Evolutionary conservation across 2,113 vertebrate genomes (phyloP), one percentile per base, ranked within the genome.

Genomic region (Verasper variegatus): DNA sequence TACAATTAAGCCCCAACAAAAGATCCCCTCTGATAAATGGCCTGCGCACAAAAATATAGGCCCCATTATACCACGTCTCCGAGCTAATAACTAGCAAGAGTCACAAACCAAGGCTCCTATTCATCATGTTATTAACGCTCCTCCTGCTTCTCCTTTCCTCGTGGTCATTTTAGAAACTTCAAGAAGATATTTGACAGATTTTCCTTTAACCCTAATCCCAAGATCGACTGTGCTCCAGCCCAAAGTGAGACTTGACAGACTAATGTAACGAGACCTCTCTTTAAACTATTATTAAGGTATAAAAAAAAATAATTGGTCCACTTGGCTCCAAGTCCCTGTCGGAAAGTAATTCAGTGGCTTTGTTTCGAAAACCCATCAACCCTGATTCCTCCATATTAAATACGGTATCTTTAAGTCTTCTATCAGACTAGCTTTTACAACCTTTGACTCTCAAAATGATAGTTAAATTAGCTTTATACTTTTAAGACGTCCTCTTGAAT

Each of bases 1-100:
- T 55, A 79, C 58, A 86, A 86, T 90, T 85, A 86, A 58, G 58
- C 31, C 60, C 68, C 60, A 79, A 88, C 76, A 76, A 86, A 85
- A 81, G 77, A 79, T 83, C 77, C 68, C 77, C 17, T 40, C 57
- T 84, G 81, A 83, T 74, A 82, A 88, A 86, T 82, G 72, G 84
- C 73, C 78, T 61, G 47, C 31, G 68, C 65, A 79, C 66, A 82
- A 83, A 81, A 76, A 78, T 79, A 84, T 81, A 87, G 73, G 54
- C 55, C 57, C 74, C 55, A 62, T 83, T 85, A 71, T 74, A 24
- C n/a, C 8, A 77, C 71, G 72, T 77, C 68, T 71, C 42, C 64
- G 59, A 75, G 71, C 68, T 76, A 83, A 83, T 80, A 72, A 56
- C 82, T 57, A 74, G 56, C 37, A 71, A 78, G 45, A 49, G 64